A percentile compares a stretch with the other conserved stretches of the same genome.
These are phyloP conservation scores for Euproctis similis DNA, from an alignment of 2,888 invertebrate genomes.

Conservation along the genomic window DNA sequence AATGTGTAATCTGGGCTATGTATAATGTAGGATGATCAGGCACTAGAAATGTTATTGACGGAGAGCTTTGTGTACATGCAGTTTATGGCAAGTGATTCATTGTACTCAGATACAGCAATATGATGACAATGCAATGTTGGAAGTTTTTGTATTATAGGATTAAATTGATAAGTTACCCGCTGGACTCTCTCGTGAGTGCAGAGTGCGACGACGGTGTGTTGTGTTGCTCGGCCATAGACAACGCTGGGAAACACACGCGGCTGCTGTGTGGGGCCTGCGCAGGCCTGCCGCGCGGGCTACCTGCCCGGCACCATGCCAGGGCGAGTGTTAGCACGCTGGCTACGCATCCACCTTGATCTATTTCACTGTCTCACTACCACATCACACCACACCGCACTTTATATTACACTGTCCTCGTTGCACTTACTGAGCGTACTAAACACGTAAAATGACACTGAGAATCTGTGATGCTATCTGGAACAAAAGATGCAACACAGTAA, in stretches of 20 bases:
- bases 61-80: too few relatives aligned
- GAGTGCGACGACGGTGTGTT: conserved; percentile 83
- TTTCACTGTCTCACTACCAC: conserved; percentile 34
- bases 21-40: too few relatives aligned
- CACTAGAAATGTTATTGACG: too few relatives aligned
- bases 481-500: conserved; percentile 61
- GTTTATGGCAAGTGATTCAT: too few relatives aligned
- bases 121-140: too few relatives aligned
- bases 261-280: conserved; percentile 74
- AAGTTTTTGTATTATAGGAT: too few relatives aligned
- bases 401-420: conserved; percentile 25
- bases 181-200: conserved; percentile 82
- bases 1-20: too few relatives aligned
- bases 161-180: conserved; percentile 50
- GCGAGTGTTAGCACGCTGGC: conserved; percentile 57
- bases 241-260: conserved; percentile 82
- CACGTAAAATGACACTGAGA: conserved; percentile 33
- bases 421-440: conserved; percentile 25
- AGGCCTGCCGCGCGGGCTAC: conserved; percentile 76
- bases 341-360: conserved; percentile 53
- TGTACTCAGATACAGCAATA: too few relatives aligned
- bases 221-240: conserved; percentile 95
- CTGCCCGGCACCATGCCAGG: conserved; percentile 75
- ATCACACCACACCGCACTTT: conserved; percentile 35
- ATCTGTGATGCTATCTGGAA: conserved; percentile 58